Conservation (phyloP, 2,113 vertebrate species). For the Clarias gariepinus region DNA sequence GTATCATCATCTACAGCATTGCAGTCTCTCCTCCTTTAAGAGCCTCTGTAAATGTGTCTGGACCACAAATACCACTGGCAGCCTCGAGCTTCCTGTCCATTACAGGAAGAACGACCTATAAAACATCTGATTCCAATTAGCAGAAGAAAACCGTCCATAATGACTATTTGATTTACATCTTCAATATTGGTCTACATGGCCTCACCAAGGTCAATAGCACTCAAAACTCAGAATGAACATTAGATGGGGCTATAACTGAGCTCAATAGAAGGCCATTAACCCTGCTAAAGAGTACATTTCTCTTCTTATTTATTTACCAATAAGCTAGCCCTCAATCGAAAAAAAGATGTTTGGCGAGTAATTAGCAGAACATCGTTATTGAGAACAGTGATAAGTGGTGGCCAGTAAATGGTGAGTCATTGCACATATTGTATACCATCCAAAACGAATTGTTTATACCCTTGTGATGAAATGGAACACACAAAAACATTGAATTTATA, state of each 20-base stretch:
- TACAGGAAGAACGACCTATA: conserved; percentile 63
- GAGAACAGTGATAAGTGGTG: not conserved
- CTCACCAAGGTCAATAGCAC: conserved; percentile 70
- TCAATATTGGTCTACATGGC: conserved; percentile 60
- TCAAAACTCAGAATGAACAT: conserved; percentile 59
- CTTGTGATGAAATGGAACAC: not conserved
- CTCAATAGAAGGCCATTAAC: conserved; percentile 61
- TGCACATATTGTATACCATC: not conserved
- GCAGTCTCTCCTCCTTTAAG: conserved; percentile 16
- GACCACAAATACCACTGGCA: conserved; percentile 47
- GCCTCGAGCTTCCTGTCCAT: conserved; percentile 57
- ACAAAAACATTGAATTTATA: not conserved
- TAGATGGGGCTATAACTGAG: conserved; percentile 61
- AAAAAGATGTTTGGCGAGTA: not conserved
- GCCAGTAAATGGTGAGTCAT: not conserved
- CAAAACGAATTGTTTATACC: not conserved
- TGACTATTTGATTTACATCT: conserved; percentile 66
- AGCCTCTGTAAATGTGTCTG: conserved; percentile 24
- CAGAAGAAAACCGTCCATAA: conserved; percentile 65
- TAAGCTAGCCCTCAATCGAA: not conserved
- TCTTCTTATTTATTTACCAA: conserved; percentile 43
- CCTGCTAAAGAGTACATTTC: conserved; percentile 52
- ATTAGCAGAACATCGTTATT: not conserved
- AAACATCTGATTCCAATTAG: conserved; percentile 73
- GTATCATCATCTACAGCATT: conserved; percentile 53